Percentiles rank a stretch among this genome's conserved stretches.
Conservation (phyloP, 2,113 vertebrate genomes). For the Crypturellus undulatus region DNA sequence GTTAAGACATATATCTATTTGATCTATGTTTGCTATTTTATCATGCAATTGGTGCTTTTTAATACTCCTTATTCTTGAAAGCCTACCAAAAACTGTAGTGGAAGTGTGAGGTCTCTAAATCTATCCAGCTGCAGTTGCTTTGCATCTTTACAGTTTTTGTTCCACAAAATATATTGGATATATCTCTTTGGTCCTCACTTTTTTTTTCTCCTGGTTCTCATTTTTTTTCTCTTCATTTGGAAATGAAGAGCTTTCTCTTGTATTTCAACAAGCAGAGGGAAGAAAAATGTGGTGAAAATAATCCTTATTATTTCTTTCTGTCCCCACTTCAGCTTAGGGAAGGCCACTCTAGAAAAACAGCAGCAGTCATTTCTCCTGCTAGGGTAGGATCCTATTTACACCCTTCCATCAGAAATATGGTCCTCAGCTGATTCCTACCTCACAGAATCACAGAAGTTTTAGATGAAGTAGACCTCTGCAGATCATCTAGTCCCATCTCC, state of each 20-base stretch:
- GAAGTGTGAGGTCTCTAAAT: neutral
- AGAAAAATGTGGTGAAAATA: neutral
- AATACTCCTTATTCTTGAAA: neutral
- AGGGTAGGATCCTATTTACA: too few species aligned
- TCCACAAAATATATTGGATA: neutral
- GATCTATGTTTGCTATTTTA: neutral
- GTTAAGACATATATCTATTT: neutral
- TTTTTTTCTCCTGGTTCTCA: neutral
- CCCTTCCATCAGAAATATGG: too few species aligned
- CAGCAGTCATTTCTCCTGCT: too few species aligned
- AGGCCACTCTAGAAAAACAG: too few species aligned
- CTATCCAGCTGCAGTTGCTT: neutral
- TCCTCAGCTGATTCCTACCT: too few species aligned
- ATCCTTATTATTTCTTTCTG: neutral
- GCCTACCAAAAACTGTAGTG: neutral
- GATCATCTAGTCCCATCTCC: too few species aligned
- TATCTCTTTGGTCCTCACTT: neutral
- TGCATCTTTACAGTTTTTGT: neutral
- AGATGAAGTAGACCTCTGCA: too few species aligned
- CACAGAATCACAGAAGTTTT: too few species aligned
- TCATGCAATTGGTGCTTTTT: neutral
- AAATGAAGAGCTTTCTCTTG: neutral
- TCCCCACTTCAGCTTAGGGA: too few species aligned
- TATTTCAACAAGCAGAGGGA: neutral
- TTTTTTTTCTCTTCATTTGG: neutral